Evolutionary conservation across 2,888 invertebrate species (phyloP).

Genomic region (Acutogordius australiensis): DNA sequence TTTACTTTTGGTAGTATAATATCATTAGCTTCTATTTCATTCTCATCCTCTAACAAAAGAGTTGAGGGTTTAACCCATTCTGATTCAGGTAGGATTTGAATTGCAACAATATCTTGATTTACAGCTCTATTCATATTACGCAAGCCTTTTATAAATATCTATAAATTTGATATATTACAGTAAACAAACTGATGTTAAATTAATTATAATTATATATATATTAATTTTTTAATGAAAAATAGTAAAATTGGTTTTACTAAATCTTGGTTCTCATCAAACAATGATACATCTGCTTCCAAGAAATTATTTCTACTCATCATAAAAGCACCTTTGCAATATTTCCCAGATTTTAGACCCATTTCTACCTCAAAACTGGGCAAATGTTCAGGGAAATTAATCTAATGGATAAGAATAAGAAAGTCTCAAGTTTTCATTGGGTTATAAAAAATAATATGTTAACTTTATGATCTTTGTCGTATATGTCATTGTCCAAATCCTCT

Average conservation of each 20-base stretch:
- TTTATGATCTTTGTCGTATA: conserved; percentile 5
- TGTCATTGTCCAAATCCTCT: conserved; percentile 5
- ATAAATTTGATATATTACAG: conserved; percentile 12
- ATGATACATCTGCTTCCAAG: conserved; percentile 53
- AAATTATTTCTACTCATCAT: conserved; percentile 66
- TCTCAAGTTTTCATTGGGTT: not conserved
- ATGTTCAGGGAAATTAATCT: conserved; percentile 43
- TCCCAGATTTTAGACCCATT: conserved; percentile 44
- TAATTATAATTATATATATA: conserved; percentile 11
- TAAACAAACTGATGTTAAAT: too few species aligned
- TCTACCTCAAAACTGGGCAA: conserved; percentile 45
- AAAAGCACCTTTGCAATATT: conserved; percentile 39
- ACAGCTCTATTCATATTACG: conserved; percentile 62
- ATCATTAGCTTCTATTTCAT: conserved; percentile 17
- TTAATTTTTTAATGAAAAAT: not conserved
- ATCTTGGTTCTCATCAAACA: conserved; percentile 13
- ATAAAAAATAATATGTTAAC: not conserved
- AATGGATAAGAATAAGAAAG: not conserved
- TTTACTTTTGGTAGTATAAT: not conserved
- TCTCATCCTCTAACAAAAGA: conserved; percentile 25
- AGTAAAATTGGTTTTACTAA: too few species aligned
- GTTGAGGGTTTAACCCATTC: conserved; percentile 69
- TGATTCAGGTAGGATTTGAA: conserved; percentile 53
- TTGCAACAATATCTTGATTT: conserved; percentile 67
- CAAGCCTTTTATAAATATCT: conserved; percentile 40